These are phyloP conservation scores for Brachyalestes nurse DNA, from an alignment of 2,797 vertebrate species.

Conservation along the genomic window DNA sequence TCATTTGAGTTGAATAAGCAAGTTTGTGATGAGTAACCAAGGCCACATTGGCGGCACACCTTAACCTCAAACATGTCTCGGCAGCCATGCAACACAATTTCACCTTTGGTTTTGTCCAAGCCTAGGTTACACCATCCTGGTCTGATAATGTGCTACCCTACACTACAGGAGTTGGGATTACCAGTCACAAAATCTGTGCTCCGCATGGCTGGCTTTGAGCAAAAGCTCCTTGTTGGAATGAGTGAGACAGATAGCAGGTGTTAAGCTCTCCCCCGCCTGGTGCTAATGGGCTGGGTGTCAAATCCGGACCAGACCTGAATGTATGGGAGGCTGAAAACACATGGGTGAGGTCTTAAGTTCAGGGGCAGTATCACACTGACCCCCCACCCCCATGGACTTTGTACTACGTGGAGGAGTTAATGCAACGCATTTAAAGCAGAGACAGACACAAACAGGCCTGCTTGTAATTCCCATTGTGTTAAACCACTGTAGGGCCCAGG, in stretches of 20 bases:
- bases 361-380: slow-evolving; percentile 22
- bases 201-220: slow-evolving; percentile 28
- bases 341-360: slow-evolving; percentile 66
- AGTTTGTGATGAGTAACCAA: neutral
- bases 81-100: neutral
- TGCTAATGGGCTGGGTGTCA: slow-evolving; percentile 59
- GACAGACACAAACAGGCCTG: neutral
- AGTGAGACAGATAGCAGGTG: slow-evolving; percentile 42
- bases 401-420: neutral
- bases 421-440: neutral
- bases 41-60: neutral
- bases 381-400: neutral
- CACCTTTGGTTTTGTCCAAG: neutral
- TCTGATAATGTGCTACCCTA: neutral
- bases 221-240: slow-evolving; percentile 25
- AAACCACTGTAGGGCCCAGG: neutral
- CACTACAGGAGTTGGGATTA: slow-evolving; percentile 38
- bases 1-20: neutral
- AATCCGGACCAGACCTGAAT: slow-evolving; percentile 53
- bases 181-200: slow-evolving; percentile 32
- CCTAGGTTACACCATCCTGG: neutral
- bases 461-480: neutral
- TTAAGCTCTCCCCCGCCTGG: slow-evolving; percentile 56
- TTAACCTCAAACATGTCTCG: neutral
- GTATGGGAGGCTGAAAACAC: slow-evolving; percentile 53